Evolutionary conservation across 2,113 vertebrate species (phyloP), one percentile per base, ranked within the genome.

Genomic region (Dendrocopos noguchii): DNA sequence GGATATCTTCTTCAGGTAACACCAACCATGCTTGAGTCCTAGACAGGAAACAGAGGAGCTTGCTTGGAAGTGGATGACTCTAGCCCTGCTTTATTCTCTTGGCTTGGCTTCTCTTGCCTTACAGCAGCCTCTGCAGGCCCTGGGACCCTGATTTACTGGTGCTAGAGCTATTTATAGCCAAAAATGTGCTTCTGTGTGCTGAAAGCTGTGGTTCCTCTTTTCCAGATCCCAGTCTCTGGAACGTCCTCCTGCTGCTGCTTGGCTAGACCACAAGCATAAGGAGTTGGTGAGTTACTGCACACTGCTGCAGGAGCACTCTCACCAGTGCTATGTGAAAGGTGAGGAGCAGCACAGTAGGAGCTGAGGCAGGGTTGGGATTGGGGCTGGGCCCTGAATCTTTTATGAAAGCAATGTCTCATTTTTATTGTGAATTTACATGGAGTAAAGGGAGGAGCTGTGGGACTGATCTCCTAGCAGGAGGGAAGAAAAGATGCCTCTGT

Each of bases 261-360:
- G 98, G 98, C 96, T 98, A 13, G 99, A 99, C 85, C 98, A 98
- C 82, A 99, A 99, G 88, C 97, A 98, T 91, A 99, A 99, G 90
- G 99, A 99, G 68, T 94, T 99, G 81, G 97, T 98, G 71, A 98
- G 97, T 89, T 99, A 99, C 83, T 99, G 99, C 96, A 98, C 97
- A 0, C 97, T 99, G 77, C 97, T 99, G 47, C 99, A 99, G 94
- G 99, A 99, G 77, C 98, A 99, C 46, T 99, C 99, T 65, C 98
- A 99, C 91, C 99, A 99, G 93, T 99, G 99, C 97, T 99, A 98
- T 0, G 99, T 99, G 89, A 98, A 98, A 87, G 98, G 98, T 99
- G 66, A 91, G 94, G 64, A 91, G 78, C 6, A 1, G 19, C 0
- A 1, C 2, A 1, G 2, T n/a, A n/a, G 33, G 34, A 74, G 28